A percentile compares a stretch with the other conserved stretches of the same genome.
Conservation (phyloP, 37 sponge, comb jelly and placozoan genomes). For the Aplysina aerophoba region DNA sequence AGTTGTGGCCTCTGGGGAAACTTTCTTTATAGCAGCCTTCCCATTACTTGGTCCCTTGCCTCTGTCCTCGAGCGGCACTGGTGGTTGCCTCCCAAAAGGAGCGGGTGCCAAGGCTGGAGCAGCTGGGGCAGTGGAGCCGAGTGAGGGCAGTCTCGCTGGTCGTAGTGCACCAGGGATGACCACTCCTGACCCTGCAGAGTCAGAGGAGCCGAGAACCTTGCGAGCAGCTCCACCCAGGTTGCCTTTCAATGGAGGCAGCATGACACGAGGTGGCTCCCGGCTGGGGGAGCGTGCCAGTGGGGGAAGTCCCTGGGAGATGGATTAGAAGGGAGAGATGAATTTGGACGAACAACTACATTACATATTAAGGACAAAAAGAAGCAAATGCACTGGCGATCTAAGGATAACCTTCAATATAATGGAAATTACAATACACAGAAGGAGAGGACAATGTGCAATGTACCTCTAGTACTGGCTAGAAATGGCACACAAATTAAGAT, state of each 20-base stretch:
- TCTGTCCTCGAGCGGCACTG: conserved; percentile 6
- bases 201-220: not conserved
- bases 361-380: no score
- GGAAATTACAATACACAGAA: no score
- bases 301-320: conserved; percentile 61
- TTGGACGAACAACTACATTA: no score
- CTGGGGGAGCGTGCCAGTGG: conserved; percentile 13
- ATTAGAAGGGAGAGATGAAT: no score
- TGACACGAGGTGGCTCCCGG: not conserved
- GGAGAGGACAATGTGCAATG: not conserved
- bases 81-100: not conserved
- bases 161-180: conserved; percentile 41
- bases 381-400: no score
- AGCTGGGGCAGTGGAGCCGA: not conserved
- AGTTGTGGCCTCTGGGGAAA: conserved; percentile 38
- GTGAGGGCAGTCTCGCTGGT: conserved; percentile 42
- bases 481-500: no score
- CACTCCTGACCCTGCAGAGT: not conserved
- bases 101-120: not conserved
- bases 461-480: no score
- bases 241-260: conserved; percentile 55
- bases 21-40: conserved; percentile 44
- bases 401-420: no score
- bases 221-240: not conserved
- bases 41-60: conserved; percentile 64